Evolutionary conservation across 2,113 vertebrate species (phyloP).

Genomic region (Cisticola juncidis): DNA sequence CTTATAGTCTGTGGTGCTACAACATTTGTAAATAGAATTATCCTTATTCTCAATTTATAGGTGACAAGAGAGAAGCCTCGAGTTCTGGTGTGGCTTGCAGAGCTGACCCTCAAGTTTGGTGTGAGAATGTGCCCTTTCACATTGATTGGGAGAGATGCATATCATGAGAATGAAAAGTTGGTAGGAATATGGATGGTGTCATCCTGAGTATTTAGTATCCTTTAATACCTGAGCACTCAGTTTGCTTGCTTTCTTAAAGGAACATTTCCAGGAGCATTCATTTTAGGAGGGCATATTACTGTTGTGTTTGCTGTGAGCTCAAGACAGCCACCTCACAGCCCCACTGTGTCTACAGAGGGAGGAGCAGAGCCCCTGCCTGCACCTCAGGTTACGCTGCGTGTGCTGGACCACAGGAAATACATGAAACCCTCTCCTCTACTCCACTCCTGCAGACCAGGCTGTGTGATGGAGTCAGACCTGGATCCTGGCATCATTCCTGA

Average conservation of each 20-base stretch:
- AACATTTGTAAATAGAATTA: not conserved
- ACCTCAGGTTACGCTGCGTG: not conserved
- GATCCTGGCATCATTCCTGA: not conserved
- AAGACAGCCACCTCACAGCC: not conserved
- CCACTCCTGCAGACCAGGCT: not conserved
- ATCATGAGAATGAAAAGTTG: not conserved
- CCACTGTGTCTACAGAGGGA: rapidly evolving
- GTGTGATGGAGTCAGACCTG: not conserved
- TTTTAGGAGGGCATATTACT: not conserved
- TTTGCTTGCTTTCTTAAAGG: not conserved
- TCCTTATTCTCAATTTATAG: not conserved
- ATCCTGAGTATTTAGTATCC: not conserved
- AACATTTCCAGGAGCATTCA: not conserved
- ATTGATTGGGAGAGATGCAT: not conserved
- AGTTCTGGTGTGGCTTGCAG: not conserved
- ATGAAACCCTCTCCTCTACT: not conserved
- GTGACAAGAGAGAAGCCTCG: not conserved
- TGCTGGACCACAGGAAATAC: not conserved
- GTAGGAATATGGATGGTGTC: not conserved
- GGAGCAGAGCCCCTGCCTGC: not conserved
- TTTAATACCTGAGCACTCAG: not conserved
- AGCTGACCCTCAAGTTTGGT: rapidly evolving
- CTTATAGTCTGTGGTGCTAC: not conserved
- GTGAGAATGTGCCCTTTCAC: rapidly evolving
- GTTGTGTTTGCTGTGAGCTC: not conserved